Evolutionary conservation across 1,140 invertebrate genomes (phyloP), one percentile per base, ranked within the genome.

Genomic region (Chironomus tepperi): DNA sequence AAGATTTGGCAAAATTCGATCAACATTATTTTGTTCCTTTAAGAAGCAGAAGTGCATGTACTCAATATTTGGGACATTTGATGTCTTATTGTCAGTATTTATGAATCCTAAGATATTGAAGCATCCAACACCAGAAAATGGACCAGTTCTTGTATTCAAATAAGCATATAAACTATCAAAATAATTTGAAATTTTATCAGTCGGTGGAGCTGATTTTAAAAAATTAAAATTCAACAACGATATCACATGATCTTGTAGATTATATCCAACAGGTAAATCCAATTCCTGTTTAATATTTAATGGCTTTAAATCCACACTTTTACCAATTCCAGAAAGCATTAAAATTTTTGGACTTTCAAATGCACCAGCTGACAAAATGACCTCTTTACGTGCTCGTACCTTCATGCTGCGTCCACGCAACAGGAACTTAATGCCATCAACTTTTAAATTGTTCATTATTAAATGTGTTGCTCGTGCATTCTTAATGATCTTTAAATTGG

Each of bases 271-370:
- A n/a, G 70, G 72, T 15, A 76, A 64, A 73, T 93, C 87, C 75
- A 87, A 81, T 15, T 90, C 76, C 0, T 87, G 83, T 0, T 81
- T 75, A 42, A 91, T 89, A 18, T 81, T 81, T 34, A 85, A 76
- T 9, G n/a, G 82, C 67, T 84, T 80, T 8, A 97, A 83, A 76
- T 96, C 92, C 6, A 89, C 84, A 43, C 84, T 85, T 0, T 93
- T 93, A 0, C 94, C 95, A 67, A 96, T 86, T 0, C 95, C 95
- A 0, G 93, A 95, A 0, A 96, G 79, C 93, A 96, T 94, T 73
- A 97, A 80, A 42, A 97, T 80, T 77, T 94, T 92, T 0, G 93
- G 90, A 18, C 88, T 89, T 74, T 92, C 93, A 8, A 95, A 91
- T 0, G 91, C 87, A 0, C 93, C 93, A 0, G 91, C 91, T 1